Evolutionary conservation across 2,888 invertebrate species (phyloP).

Genomic region (Chorisops tibialis): DNA sequence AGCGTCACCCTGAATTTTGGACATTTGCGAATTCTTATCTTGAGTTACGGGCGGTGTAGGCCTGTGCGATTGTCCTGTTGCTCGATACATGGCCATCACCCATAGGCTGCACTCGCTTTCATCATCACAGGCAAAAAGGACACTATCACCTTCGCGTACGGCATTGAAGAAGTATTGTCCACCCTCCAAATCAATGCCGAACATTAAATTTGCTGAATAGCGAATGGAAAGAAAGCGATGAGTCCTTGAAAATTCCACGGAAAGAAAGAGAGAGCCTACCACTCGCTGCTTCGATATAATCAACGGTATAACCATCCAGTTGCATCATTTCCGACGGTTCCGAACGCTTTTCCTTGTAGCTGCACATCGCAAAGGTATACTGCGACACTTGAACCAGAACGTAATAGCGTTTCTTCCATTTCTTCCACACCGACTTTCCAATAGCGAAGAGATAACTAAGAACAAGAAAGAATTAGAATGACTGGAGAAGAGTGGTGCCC

Average conservation of each 20-base stretch:
- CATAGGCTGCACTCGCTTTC: constrained; percentile 97
- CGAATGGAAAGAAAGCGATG: background rate
- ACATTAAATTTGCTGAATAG: constrained; percentile 82
- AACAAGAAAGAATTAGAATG: constrained; percentile 10
- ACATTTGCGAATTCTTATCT: constrained; percentile 81
- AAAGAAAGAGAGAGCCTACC: constrained; percentile 58
- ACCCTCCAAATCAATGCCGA: constrained; percentile 90
- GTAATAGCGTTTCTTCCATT: constrained; percentile 98
- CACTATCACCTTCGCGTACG: constrained; percentile 96
- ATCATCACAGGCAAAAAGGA: constrained; percentile 92
- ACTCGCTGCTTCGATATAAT: constrained; percentile 95
- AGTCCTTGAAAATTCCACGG: background rate
- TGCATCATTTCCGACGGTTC: constrained; percentile 99
- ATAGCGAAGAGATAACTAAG: constrained; percentile 81
- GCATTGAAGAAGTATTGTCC: constrained; percentile 97
- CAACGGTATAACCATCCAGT: constrained; percentile 97
- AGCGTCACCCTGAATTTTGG: constrained; percentile 76
- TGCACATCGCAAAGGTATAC: constrained; percentile 99
- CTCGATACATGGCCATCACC: constrained; percentile 99
- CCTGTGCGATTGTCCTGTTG: constrained; percentile 99
- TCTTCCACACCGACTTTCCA: constrained; percentile 97
- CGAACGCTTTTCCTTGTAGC: constrained; percentile 98
- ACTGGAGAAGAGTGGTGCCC: no score
- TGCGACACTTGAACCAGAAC: constrained; percentile 98
- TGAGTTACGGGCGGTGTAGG: constrained; percentile 90